Evolutionary conservation across 2,797 vertebrate species (phyloP).

Genomic region (Lutjanus campechanus): DNA sequence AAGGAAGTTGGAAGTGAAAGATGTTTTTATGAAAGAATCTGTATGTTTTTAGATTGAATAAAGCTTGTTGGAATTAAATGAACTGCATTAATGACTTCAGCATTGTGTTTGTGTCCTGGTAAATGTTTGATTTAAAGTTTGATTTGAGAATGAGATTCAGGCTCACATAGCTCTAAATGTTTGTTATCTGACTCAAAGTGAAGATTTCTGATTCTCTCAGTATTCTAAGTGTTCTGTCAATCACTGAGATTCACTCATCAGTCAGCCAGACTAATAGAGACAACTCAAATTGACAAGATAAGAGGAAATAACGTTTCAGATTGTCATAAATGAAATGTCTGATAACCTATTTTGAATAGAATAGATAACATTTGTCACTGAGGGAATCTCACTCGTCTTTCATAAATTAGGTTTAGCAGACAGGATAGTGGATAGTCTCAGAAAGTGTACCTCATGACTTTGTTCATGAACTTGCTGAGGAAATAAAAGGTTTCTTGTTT

Average conservation of each 20-base stretch:
- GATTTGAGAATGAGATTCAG: neutral
- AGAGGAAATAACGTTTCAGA: too few relatives aligned
- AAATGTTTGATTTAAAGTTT: neutral
- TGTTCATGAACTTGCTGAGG: too few relatives aligned
- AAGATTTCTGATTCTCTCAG: neutral
- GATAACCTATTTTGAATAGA: too few relatives aligned
- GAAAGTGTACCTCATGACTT: neutral
- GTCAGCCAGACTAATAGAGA: too few relatives aligned
- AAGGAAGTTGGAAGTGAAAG: constrained; percentile 46
- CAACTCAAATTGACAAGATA: neutral
- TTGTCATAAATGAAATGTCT: too few relatives aligned
- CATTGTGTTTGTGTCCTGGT: constrained; percentile 11
- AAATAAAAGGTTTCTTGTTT: neutral
- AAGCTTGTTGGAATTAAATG: constrained; percentile 57
- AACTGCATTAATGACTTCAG: constrained; percentile 40
- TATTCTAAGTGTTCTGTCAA: neutral
- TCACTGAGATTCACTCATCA: neutral
- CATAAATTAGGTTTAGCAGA: neutral
- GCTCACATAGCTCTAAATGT: neutral
- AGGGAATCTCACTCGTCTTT: neutral
- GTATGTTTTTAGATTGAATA: constrained; percentile 81
- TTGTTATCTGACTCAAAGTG: neutral
- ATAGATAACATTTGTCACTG: neutral
- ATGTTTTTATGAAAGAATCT: constrained; percentile 73
- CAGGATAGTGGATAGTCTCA: neutral